These are phyloP conservation scores for Atherix ibis DNA, from an alignment of 2,888 invertebrate species.

Conservation along the genomic window DNA sequence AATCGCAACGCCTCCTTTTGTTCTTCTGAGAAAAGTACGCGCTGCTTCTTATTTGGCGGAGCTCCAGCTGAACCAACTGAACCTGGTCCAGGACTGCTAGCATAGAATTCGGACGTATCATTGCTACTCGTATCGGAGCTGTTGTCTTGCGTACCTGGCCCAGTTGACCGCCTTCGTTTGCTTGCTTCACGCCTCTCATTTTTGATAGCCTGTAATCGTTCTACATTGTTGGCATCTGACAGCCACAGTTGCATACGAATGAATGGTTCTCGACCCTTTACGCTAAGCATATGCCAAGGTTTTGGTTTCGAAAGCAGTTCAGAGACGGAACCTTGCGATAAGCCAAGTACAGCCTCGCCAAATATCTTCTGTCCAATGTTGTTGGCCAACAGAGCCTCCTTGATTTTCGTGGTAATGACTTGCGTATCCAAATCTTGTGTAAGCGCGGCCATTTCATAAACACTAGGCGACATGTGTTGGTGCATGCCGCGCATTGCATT, in stretches of 20 bases:
- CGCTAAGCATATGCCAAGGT: constrained; percentile 97
- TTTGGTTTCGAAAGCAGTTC: constrained; percentile 95
- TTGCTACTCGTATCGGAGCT: constrained; percentile 78
- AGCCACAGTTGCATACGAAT: constrained; percentile 95
- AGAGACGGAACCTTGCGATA: constrained; percentile 94
- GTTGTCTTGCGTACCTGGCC: constrained; percentile 67
- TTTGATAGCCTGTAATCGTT: constrained; percentile 78
- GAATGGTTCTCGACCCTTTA: constrained; percentile 93
- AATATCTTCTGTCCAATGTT: constrained; percentile 98
- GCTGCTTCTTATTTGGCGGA: constrained; percentile 82
- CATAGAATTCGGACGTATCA: constrained; percentile 78
- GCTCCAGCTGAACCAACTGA: constrained; percentile 41
- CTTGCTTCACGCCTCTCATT: constrained; percentile 84
- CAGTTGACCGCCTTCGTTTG: constrained; percentile 71
- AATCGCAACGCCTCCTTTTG: constrained; percentile 91
- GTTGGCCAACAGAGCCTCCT: constrained; percentile 88
- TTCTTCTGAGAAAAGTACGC: constrained; percentile 94
- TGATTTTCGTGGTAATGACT: constrained; percentile 89
- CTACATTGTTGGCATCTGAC: constrained; percentile 87
- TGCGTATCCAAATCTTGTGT: constrained; percentile 95
- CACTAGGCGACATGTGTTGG: constrained; percentile 83
- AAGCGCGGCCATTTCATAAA: constrained; percentile 93
- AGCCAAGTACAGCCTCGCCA: constrained; percentile 90
- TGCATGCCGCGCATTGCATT: constrained; percentile 57
- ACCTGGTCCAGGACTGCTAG: constrained; percentile 62